Base-by-base conservation (phyloP, 2,113 vertebrate species). In the Anoplopoma fimbria region DNA sequence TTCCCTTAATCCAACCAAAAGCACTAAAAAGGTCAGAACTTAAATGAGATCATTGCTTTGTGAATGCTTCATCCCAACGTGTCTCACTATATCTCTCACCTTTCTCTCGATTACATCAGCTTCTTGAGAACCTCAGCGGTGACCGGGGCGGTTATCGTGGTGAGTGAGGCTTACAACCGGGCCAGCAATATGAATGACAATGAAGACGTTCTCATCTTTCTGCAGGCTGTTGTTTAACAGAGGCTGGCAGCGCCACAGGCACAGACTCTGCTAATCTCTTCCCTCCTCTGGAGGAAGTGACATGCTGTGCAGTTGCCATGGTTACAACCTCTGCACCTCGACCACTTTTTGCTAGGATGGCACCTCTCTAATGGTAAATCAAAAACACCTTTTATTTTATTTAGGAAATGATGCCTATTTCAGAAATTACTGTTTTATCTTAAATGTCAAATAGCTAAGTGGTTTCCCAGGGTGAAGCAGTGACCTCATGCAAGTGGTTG, bases 241-340 rank as follows among this genome's bases (percentile, higher is more conserved):
- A 57, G 67, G 72, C 74, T 79, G 81, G 49, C 45, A 25, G 55
- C 55, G 19, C 58, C 69, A 31, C 57, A 38, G 31, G 49, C 10
- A 25, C 31, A 64, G 49, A 63, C n/a, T 65, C 55, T 27, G 36
- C 71, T 77, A 63, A 55, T 88, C 79, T 62, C 55, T 36, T 73
- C 12, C 53, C 57, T 58, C 21, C 61, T 53, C 69, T 23, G 9
- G 27, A 75, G 70, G 58, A 81, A 74, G 58, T 47, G 38, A 69
- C 78, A 33, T 49, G 67, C 88, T 78, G 84, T 74, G 89, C 73
- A 82, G 90, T 93, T 92, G 65, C 92, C 77, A 90, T 94, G 83
- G 92, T 81, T 87, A 92, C 90, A 62, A 69, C 79, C 53, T 31
- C 57, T 86, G 45, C 55, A 68, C 58, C 65, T 74, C 8, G 0